Conservation (phyloP, 2,888 invertebrate species). For the Euplagia quadripunctaria region DNA sequence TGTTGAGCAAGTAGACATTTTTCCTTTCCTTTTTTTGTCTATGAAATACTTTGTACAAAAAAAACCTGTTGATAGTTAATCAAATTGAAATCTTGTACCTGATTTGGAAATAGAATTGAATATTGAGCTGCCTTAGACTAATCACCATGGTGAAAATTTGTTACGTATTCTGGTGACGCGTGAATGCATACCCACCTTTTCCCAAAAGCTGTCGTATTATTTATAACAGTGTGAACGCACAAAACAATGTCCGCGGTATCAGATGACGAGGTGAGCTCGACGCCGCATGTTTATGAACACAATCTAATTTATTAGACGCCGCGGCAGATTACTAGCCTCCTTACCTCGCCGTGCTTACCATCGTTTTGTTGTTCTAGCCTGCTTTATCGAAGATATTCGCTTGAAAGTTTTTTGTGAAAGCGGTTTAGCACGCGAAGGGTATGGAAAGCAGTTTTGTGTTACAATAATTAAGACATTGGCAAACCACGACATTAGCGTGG, state of each 20-base stretch:
- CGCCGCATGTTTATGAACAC: slow-evolving; percentile 75
- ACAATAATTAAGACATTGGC: neutral
- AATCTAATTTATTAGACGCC: slow-evolving; percentile 78
- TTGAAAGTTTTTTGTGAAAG: slow-evolving; percentile 17
- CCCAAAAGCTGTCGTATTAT: slow-evolving; percentile 28
- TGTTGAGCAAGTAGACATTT: too few relatives aligned
- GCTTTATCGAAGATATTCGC: slow-evolving; percentile 45
- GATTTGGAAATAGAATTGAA: too few relatives aligned
- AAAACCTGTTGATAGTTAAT: too few relatives aligned
- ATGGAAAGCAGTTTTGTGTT: slow-evolving; percentile 1
- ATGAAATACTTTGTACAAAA: too few relatives aligned
- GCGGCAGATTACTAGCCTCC: slow-evolving; percentile 60
- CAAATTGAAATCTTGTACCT: too few relatives aligned
- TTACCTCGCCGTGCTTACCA: slow-evolving; percentile 52
- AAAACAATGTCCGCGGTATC: slow-evolving; percentile 72
- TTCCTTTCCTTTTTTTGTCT: too few relatives aligned
- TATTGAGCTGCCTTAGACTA: too few relatives aligned
- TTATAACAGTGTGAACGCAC: slow-evolving; percentile 46
- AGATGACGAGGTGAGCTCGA: slow-evolving; percentile 73
- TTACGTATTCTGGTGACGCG: too few relatives aligned
- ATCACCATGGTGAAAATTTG: too few relatives aligned
- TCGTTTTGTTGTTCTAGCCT: slow-evolving; percentile 53
- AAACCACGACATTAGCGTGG: neutral
- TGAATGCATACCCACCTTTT: neutral
- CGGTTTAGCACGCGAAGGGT: slow-evolving; percentile 8